Conservation (phyloP, 2,888 invertebrate species). For the Drosophila nigricruria region DNA sequence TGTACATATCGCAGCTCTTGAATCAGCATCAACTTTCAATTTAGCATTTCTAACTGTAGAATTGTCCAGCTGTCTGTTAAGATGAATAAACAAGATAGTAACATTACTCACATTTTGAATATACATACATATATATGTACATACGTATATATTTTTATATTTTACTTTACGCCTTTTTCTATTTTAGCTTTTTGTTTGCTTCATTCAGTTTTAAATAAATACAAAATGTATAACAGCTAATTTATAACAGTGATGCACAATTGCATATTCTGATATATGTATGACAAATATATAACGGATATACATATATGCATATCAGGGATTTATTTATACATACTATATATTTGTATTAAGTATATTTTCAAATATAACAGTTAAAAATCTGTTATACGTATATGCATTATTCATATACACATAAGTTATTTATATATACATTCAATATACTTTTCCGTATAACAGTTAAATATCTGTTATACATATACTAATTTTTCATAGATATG, state of each 20-base stretch:
- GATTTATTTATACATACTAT: too few species aligned
- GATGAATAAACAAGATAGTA: not conserved
- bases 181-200: not conserved
- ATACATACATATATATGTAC: not conserved
- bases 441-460: too few species aligned
- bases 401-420: too few species aligned
- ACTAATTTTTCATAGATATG: too few species aligned
- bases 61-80: not conserved
- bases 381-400: too few species aligned
- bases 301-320: too few species aligned
- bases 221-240: not conserved
- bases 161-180: not conserved
- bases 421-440: too few species aligned
- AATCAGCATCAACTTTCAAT: slow-evolving; percentile 3
- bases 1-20: not conserved
- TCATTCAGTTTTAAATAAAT: not conserved
- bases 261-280: not conserved
- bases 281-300: not conserved
- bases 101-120: not conserved
- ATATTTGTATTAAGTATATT: too few species aligned
- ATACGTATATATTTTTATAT: not conserved
- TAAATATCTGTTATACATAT: too few species aligned
- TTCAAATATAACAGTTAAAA: too few species aligned
- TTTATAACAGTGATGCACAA: not conserved
- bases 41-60: slow-evolving; percentile 11